Evolutionary conservation across 2,888 invertebrate species (phyloP), one percentile per base, ranked within the genome.

Genomic region (Acholoe squamosa): DNA sequence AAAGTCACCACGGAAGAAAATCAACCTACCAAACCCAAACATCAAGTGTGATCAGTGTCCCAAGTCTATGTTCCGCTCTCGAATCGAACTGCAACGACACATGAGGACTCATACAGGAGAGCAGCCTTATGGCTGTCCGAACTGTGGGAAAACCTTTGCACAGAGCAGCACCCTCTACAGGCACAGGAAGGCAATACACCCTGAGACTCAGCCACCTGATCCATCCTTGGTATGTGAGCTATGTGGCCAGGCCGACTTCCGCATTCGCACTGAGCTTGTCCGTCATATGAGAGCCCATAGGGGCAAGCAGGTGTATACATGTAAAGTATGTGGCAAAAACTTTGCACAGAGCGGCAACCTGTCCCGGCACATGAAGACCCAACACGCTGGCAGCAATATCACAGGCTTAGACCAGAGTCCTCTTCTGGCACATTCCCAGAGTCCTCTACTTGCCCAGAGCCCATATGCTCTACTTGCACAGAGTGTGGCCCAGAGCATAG

Each of bases 141-240:
- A n/a, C 0, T 71, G 71, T 71, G 71, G 71, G 7, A 28, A 25
- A 28, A 14, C 28, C 28, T 71, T 71, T 28, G 14, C 25, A 3
- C 71, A 71, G 71, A 71, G n/a, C 71, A 71, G 71, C 71, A 71
- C 25, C 28, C 71, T 71, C n/a, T n/a, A 71, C 28, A 71, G 28
- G 28, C 71, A 71, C 31, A 71, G 28, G 71, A 71, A 28, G 25
- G 14, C 28, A 3, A 71, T 14, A 5, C 71, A 71, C 28, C 71
- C 71, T 7, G 43, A 43, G 43, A 43, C 5, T 43, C 43, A 43
- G 10, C 43, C 43, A 43, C 43, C 43, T 43, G 43, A 43, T 43
- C 43, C 43, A 43, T 43, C 43, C 10, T 43, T 43, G 43, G 43
- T 43, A 10, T 43, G 43, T 43, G 43, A 43, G 3, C 43, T 7